A percentile compares a stretch with the other conserved stretches of the same genome.
Conservation (phyloP, 1,140 invertebrate genomes). For the Sminthurinus signatus region DNA sequence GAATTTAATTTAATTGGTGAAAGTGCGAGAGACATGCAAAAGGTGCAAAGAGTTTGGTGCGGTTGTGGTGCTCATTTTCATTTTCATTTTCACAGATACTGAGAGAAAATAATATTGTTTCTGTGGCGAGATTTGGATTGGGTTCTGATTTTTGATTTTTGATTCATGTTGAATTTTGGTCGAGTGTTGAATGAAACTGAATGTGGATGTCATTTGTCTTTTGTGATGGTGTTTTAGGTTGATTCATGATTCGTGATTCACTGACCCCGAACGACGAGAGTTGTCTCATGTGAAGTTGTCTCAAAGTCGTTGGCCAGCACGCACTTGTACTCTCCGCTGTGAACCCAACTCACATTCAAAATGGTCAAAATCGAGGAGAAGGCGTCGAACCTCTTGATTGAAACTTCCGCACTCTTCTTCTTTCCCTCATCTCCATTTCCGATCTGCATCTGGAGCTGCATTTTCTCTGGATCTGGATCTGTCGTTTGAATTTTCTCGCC, state of each 20-base stretch:
- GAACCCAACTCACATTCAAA: constrained; percentile 34
- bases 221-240: neutral
- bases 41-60: neutral
- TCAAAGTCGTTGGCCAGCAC: constrained; percentile 52
- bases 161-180: too few species aligned
- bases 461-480: neutral
- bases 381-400: constrained; percentile 33
- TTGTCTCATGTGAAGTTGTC: constrained; percentile 53
- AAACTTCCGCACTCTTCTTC: neutral
- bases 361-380: constrained; percentile 55
- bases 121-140: too few species aligned
- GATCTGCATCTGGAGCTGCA: constrained; percentile 42
- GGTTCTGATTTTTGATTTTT: too few species aligned
- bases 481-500: neutral
- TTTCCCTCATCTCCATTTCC: constrained; percentile 45
- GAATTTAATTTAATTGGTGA: too few species aligned
- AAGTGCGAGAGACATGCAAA: constrained; percentile 13
- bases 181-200: too few species aligned
- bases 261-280: constrained; percentile 56
- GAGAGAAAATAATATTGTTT: too few species aligned
- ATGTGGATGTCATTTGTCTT: constrained; percentile 7
- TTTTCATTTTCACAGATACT: too few species aligned
- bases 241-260: neutral
- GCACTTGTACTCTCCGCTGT: constrained; percentile 47
- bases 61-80: too few species aligned